These are phyloP conservation scores for Etia nguti DNA, from an alignment of 2,113 vertebrate genomes.

Conservation along the genomic window DNA sequence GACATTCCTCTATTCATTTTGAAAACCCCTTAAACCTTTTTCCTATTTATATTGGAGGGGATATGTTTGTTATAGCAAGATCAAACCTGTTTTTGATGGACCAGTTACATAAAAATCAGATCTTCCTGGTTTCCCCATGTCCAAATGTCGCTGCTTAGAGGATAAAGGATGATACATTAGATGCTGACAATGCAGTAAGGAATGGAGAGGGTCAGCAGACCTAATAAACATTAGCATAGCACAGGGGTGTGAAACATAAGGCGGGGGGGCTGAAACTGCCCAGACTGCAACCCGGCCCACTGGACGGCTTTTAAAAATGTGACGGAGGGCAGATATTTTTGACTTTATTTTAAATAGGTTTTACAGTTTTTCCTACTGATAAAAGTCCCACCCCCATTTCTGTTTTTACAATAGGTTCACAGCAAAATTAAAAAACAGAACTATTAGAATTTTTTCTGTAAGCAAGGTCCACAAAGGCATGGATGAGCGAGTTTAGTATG, in stretches of 20 bases:
- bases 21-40: not conserved
- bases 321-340: not conserved
- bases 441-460: not conserved
- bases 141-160: not conserved
- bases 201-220: not conserved
- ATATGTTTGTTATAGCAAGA: not conserved
- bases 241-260: not conserved
- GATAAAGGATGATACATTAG: not conserved
- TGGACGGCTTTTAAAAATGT: not conserved
- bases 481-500: not conserved
- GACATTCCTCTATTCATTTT: not conserved
- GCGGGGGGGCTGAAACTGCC: not conserved
- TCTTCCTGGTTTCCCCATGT: not conserved
- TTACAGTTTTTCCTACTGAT: not conserved
- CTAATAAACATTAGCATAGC: not conserved
- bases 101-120: not conserved
- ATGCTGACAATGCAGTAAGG: not conserved
- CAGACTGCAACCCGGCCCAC: accelerated
- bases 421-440: not conserved
- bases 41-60: not conserved
- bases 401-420: not conserved
- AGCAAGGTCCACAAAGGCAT: not conserved
- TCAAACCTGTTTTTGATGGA: not conserved
- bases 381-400: not conserved
- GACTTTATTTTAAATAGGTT: not conserved